These are phyloP conservation scores for Xanthostigma xanthostigma DNA, from an alignment of 2,888 invertebrate genomes.

Conservation along the genomic window DNA sequence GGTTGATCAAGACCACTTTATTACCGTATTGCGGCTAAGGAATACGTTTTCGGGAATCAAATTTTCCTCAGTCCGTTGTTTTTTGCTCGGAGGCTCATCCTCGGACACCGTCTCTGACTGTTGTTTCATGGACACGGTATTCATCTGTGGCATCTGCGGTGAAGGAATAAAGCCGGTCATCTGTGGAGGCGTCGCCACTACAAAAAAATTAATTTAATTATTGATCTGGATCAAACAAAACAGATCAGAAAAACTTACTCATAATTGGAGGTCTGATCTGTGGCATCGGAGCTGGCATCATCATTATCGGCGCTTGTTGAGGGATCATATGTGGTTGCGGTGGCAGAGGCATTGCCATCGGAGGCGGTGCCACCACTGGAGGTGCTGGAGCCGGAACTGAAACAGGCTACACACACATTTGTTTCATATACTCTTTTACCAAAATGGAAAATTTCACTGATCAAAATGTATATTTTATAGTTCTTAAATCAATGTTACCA, in stretches of 20 bases:
- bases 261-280: conserved; percentile 40
- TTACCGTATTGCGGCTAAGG: conserved; percentile 48
- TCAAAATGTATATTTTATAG: too few species aligned
- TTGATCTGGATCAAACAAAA: neutral
- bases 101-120: conserved; percentile 36
- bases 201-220: conserved; percentile 12
- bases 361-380: conserved; percentile 37
- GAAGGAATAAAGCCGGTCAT: conserved; percentile 29
- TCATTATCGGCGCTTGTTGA: conserved; percentile 42
- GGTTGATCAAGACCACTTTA: conserved; percentile 3
- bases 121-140: conserved; percentile 32
- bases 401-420: conserved; percentile 15
- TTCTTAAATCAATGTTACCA: too few species aligned
- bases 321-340: conserved; percentile 33
- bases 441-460: too few species aligned
- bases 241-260: conserved; percentile 26
- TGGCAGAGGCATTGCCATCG: conserved; percentile 25
- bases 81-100: conserved; percentile 79
- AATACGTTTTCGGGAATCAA: conserved; percentile 81
- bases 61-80: conserved; percentile 81
- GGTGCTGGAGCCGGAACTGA: conserved; percentile 30
- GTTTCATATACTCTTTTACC: too few species aligned
- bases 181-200: conserved; percentile 32
- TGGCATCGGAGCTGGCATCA: conserved; percentile 43
- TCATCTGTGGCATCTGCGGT: conserved; percentile 23